Percentiles rank a stretch among this genome's conserved stretches.
phyloP scores from a whole-genome alignment of 2,113 vertebrate genomes.

The Ctenodactylus gundi region DNA sequence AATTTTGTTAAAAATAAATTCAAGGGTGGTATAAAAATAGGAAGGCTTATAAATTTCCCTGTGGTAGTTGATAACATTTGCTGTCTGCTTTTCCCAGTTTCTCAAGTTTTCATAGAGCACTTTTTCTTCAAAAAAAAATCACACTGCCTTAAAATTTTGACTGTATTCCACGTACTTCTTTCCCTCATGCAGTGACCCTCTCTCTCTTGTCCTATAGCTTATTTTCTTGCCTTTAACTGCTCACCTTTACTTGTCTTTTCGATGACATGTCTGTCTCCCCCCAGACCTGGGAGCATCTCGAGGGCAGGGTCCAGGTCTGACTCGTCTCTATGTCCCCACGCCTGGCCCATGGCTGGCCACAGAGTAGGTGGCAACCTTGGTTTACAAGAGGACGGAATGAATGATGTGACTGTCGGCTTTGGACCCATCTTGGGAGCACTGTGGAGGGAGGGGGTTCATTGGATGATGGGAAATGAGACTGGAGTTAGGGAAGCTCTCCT shows the following conservation, averaged over 20 bases:
- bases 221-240: conserved; percentile 40
- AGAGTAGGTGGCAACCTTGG: conserved; percentile 65
- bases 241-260: conserved; percentile 49
- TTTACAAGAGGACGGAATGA: conserved; percentile 41
- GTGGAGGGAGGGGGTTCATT: neutral
- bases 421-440: neutral
- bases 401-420: conserved; percentile 41
- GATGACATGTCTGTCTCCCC: conserved; percentile 40
- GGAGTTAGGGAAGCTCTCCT: neutral
- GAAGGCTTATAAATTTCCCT: neutral
- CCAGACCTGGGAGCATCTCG: conserved; percentile 39
- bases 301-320: conserved; percentile 55
- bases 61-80: neutral
- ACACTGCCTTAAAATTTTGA: neutral
- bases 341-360: conserved; percentile 48
- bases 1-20: neutral
- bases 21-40: neutral
- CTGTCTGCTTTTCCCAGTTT: neutral
- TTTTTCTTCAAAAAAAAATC: neutral
- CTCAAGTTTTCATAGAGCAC: conserved; percentile 10
- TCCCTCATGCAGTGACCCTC: neutral
- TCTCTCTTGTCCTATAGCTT: neutral
- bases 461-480: neutral
- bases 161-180: neutral
- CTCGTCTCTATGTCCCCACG: conserved; percentile 39